phyloP scores from a whole-genome alignment of 92 coral and sea anemone species.

The Phymanthus crucifer region DNA sequence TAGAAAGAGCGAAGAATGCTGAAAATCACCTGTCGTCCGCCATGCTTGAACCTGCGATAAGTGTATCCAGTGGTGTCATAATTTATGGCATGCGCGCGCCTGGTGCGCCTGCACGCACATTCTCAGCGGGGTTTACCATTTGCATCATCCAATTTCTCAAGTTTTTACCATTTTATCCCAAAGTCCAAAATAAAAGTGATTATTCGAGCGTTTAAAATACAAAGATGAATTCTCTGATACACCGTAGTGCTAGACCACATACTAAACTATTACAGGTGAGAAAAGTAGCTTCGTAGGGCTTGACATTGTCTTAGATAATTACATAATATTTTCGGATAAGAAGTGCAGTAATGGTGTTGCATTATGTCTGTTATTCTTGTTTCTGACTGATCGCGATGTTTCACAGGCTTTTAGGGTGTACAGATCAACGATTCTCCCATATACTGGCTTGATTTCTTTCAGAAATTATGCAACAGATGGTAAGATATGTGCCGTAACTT shows the following conservation, averaged over 20 bases:
- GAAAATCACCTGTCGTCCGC: constrained; percentile 38
- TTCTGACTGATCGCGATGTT: not conserved
- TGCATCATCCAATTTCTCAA: constrained; percentile 8
- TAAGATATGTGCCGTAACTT: constrained; percentile 12
- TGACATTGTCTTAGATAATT: not conserved
- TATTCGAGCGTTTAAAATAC: not conserved
- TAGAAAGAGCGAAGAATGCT: not conserved
- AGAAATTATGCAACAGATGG: constrained; percentile 73
- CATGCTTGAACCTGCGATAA: constrained; percentile 45
- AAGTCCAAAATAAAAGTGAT: constrained; percentile 1
- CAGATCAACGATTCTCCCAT: constrained; percentile 48
- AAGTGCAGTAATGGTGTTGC: not conserved
- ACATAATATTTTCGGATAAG: not conserved
- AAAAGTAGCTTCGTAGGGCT: not conserved
- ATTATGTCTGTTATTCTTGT: not conserved
- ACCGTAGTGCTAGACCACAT: constrained; percentile 50
- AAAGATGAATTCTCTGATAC: constrained; percentile 65
- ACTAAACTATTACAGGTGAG: constrained; percentile 65
- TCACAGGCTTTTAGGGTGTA: constrained; percentile 31
- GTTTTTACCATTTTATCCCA: not conserved
- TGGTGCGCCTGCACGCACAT: constrained; percentile 1
- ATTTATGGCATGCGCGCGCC: not conserved
- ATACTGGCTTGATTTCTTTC: constrained; percentile 36
- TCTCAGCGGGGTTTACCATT: constrained; percentile 33
- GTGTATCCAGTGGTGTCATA: not conserved